These are phyloP conservation scores for Aspidoscelis tigris DNA, from an alignment of 2,113 vertebrate genomes.

Conservation along the genomic window DNA sequence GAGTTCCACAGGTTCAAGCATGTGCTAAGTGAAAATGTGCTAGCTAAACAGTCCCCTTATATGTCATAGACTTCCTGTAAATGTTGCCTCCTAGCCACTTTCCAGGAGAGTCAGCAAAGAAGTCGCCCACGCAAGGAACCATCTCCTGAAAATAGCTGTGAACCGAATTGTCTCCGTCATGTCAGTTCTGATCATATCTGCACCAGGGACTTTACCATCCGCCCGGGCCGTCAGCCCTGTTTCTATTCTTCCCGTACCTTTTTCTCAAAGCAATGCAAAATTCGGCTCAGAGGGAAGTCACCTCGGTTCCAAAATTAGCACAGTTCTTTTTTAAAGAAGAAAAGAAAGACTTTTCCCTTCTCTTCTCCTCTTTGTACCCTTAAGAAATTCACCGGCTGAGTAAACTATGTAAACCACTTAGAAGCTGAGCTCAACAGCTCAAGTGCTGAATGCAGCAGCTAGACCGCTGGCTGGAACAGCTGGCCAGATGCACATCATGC, in stretches of 20 bases:
- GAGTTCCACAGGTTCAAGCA: background rate
- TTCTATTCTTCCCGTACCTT: background rate
- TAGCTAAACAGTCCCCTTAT: background rate
- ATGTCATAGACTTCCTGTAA: background rate
- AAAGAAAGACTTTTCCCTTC: too few species aligned
- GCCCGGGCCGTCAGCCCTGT: too few species aligned
- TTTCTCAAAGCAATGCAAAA: background rate
- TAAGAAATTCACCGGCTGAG: background rate
- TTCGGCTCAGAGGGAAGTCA: background rate
- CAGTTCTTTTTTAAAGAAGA: background rate
- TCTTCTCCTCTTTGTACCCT: too few species aligned
- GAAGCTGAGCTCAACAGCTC: too few species aligned
- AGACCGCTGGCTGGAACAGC: too few species aligned
- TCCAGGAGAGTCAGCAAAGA: background rate
- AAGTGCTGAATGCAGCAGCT: too few species aligned
- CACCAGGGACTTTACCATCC: background rate
- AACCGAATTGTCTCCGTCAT: accelerated
- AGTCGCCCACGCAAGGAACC: background rate
- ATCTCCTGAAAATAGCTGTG: background rate
- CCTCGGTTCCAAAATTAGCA: background rate
- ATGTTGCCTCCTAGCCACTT: background rate
- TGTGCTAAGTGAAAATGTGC: background rate
- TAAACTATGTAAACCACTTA: background rate
- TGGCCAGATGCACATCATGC: too few species aligned
- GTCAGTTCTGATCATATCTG: background rate